Evolutionary conservation across 2,888 invertebrate species (phyloP).

Genomic region (Cephus rjabovi): DNA sequence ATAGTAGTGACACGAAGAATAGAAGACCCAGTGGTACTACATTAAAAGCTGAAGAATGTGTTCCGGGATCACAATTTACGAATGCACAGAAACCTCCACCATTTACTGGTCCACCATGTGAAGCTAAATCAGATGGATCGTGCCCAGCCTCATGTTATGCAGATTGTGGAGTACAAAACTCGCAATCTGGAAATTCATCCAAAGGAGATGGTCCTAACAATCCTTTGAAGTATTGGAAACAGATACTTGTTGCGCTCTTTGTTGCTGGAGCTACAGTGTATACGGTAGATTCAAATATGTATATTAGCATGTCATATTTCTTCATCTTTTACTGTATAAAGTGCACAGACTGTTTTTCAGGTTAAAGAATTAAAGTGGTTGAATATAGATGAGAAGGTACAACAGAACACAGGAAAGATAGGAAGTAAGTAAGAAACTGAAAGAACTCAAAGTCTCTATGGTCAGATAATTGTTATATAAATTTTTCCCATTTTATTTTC

Average conservation of each 20-base stretch:
- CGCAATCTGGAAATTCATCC: conserved; percentile 24
- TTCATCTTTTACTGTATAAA: background rate
- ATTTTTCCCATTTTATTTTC: background rate
- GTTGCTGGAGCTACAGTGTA: conserved; percentile 55
- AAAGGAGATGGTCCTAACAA: conserved; percentile 25
- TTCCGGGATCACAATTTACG: conserved; percentile 33
- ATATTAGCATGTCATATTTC: background rate
- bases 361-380: background rate
- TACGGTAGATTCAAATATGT: conserved; percentile 34
- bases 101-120: conserved; percentile 36
- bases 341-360: background rate
- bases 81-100: conserved; percentile 26
- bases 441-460: background rate
- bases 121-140: conserved; percentile 34
- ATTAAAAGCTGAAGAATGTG: conserved; percentile 55
- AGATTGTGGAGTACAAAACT: conserved; percentile 31
- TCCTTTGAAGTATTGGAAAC: conserved; percentile 52
- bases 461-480: background rate
- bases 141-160: conserved; percentile 53
- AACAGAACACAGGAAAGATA: conserved; percentile 28
- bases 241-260: conserved; percentile 52
- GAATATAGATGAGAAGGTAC: background rate
- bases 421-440: conserved; percentile 2
- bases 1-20: conserved; percentile 37
- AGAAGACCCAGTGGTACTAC: conserved; percentile 44